Evolutionary conservation across 2,113 vertebrate species (phyloP), one percentile per base, ranked within the genome.

Genomic region (Apteryx mantelli): DNA sequence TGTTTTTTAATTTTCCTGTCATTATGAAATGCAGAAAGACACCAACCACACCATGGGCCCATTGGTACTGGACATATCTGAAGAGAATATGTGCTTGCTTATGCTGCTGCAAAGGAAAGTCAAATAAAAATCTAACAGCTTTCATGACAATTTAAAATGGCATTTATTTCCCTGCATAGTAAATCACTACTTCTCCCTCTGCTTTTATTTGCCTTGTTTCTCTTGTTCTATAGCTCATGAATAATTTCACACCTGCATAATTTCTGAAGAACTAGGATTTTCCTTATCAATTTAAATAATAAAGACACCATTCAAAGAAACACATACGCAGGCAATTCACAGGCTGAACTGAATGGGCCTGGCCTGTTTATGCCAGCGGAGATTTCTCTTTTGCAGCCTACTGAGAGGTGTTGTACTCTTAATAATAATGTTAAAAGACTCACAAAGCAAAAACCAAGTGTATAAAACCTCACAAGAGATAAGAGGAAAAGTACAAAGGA

Each of bases 201-300:
- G 34, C 69, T 80, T 81, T 71, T 77, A 68, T 93, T 92, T 93
- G 25, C 17, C 13, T 79, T 60, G 10, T 80, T 89, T 88, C 50
- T 66, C 85, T 94, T 96, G 36, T 88, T 95, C 88, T 28, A 15
- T 50, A 89, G 18, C 46, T 83, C 69, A 86, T 53, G 86, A 36
- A 92, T 94, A 83, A 92, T 91, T 94, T 88, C 83, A 96, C 44
- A 95, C 79, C 71, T 78, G 64, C 17, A 28, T 77, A 64, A 74
- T 70, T 92, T 93, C 65, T 85, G 61, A 93, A 75, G 74, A 95
- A 75, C 64, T 64, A 87, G 26, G 34, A 77, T 88, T 93, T 82
- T 71, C 34, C 61, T 78, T 89, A 89, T 88, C 71, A 69, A 21
- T 63, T 93, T 92, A 60, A 91, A 90, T 52, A 91, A 79, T 83